Evolutionary conservation across 2,888 invertebrate genomes (phyloP).

Genomic region (Chaitophorus viminalis): DNA sequence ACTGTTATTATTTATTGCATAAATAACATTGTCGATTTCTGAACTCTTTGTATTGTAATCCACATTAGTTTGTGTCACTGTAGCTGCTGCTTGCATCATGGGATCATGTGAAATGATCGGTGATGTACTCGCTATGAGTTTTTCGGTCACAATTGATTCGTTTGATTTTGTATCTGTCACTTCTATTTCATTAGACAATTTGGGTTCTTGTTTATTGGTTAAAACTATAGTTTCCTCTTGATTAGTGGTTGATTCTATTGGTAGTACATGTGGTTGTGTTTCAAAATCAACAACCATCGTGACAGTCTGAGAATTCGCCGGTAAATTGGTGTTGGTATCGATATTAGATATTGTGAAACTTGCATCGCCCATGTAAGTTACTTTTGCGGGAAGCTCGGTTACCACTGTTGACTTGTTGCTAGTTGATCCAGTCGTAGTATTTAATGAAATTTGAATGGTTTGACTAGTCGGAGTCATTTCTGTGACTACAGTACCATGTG

Average conservation of each 20-base stretch:
- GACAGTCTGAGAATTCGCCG: conserved; percentile 56
- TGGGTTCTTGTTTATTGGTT: not conserved
- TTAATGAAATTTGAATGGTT: conserved; percentile 59
- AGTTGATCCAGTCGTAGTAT: conserved; percentile 59
- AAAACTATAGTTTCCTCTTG: conserved; percentile 12
- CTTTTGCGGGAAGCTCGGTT: conserved; percentile 51
- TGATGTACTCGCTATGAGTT: not conserved
- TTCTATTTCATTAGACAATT: conserved; percentile 23
- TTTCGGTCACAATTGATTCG: not conserved
- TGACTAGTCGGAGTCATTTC: conserved; percentile 63
- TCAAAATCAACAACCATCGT: conserved; percentile 38
- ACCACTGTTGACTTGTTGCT: conserved; percentile 34
- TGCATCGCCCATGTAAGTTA: conserved; percentile 50
- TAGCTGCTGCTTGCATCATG: not conserved
- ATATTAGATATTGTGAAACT: conserved; percentile 51
- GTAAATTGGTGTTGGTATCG: conserved; percentile 53
- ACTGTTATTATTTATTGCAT: not conserved
- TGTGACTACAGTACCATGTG: conserved; percentile 57
- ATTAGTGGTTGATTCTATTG: conserved; percentile 36
- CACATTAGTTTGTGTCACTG: conserved; percentile 18
- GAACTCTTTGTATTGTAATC: not conserved
- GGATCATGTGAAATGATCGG: conserved; percentile 23
- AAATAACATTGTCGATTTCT: not conserved
- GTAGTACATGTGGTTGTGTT: conserved; percentile 22
- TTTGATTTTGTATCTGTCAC: not conserved